These are phyloP conservation scores for Mamestra brassicae DNA, from an alignment of 2,888 invertebrate genomes.

Conservation along the genomic window DNA sequence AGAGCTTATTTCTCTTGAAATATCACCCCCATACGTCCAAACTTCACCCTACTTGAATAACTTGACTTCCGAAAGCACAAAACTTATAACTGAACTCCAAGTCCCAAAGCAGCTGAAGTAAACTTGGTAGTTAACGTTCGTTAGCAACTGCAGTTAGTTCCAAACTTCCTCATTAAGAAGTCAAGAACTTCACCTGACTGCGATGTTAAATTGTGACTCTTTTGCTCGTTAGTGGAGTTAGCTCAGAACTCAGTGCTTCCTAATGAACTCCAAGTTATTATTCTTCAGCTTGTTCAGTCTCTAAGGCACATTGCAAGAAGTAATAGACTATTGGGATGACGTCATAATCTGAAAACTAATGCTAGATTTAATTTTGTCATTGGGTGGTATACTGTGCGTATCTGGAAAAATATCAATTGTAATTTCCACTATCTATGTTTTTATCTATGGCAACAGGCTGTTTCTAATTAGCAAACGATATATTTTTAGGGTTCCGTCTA, in stretches of 20 bases:
- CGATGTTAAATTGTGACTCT: conserved; percentile 7
- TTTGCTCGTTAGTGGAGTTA: conserved; percentile 18
- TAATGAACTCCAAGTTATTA: conserved; percentile 20
- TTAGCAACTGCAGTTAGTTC: conserved; percentile 27
- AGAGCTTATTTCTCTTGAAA: neutral
- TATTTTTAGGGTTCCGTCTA: no score
- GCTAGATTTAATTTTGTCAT: no score
- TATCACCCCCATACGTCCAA: conserved; percentile 13
- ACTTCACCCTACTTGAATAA: conserved; percentile 29
- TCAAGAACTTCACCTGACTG: conserved; percentile 12
- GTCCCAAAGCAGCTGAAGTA: conserved; percentile 46
- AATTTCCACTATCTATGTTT: no score
- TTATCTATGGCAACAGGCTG: neutral
- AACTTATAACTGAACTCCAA: conserved; percentile 8
- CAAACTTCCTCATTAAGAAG: conserved; percentile 39
- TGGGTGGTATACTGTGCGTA: no score
- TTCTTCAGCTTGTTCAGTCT: neutral
- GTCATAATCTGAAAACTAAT: no score
- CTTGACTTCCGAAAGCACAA: conserved; percentile 2
- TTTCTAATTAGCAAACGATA: no score
- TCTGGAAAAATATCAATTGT: no score
- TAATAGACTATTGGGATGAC: neutral
- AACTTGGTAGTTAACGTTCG: conserved; percentile 45
- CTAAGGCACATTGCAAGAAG: neutral
- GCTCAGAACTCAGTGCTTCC: conserved; percentile 9